Conservation (phyloP, 1,140 invertebrate genomes). For the Zaprionus tsacasi region DNA sequence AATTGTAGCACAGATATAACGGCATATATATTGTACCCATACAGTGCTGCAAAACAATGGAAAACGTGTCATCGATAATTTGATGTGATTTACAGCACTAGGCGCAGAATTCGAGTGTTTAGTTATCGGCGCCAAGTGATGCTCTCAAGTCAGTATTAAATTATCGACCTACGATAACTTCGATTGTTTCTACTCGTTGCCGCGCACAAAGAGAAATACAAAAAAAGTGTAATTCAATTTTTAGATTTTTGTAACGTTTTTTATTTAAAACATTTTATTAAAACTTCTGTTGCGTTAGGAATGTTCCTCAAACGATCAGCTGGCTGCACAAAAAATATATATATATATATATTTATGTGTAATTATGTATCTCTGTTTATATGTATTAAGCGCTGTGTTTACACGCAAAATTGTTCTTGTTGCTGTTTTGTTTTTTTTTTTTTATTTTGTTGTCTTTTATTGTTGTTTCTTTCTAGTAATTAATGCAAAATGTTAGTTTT, state of each 20-base stretch:
- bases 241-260: slow-evolving; percentile 39
- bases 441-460: too few relatives aligned
- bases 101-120: background rate
- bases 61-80: background rate
- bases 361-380: slow-evolving; percentile 22
- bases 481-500: slow-evolving; percentile 22
- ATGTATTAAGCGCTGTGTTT: slow-evolving; percentile 55
- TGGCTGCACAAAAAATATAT: slow-evolving; percentile 69
- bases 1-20: background rate
- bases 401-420: slow-evolving; percentile 54
- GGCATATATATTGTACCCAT: background rate
- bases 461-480: background rate
- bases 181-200: background rate
- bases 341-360: slow-evolving; percentile 52
- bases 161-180: background rate
- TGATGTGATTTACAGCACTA: background rate
- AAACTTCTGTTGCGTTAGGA: slow-evolving; percentile 54
- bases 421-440: slow-evolving; percentile 16
- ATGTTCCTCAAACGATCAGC: slow-evolving; percentile 25
- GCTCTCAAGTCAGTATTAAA: background rate
- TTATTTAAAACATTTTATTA: slow-evolving; percentile 79
- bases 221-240: background rate
- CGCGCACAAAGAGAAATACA: background rate
- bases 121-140: background rate
- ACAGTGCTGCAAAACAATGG: background rate